Conservation (phyloP, 2,797 vertebrate genomes). For the Epinephelus awoara region DNA sequence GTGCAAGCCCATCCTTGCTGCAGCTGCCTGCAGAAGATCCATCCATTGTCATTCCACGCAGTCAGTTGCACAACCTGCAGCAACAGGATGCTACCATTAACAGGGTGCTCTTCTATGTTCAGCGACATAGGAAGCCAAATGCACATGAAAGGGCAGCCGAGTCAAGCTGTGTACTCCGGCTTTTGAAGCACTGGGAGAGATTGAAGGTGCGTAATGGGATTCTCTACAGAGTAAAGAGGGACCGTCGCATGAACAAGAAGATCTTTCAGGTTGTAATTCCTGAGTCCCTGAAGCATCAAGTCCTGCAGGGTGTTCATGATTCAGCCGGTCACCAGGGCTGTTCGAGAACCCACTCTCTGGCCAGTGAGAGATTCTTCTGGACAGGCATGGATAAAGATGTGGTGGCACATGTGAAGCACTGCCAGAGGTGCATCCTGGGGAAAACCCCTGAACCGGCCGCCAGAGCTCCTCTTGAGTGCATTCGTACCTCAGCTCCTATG, state of each 20-base stretch:
- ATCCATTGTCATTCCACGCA: neutral
- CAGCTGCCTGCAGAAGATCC: neutral
- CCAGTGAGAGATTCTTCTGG: conserved; percentile 20
- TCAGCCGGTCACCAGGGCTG: conserved; percentile 20
- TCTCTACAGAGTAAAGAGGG: neutral
- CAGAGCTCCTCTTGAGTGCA: neutral
- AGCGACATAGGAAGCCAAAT: neutral
- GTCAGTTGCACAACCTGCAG: neutral
- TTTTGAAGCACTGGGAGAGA: conserved; percentile 3
- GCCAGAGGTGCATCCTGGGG: conserved; percentile 16
- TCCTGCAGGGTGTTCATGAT: conserved; percentile 4
- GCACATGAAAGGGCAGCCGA: neutral
- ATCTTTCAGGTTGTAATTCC: neutral
- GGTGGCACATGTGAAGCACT: neutral
- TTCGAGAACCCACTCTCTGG: conserved; percentile 2
- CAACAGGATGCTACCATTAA: neutral
- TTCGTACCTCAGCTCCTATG: conserved; percentile 15
- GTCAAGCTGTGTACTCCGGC: neutral
- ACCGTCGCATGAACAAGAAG: neutral
- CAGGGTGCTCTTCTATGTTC: neutral
- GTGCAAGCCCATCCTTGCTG: neutral
- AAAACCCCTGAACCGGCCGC: conserved; percentile 7
- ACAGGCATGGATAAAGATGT: neutral
- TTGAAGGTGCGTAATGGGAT: neutral
- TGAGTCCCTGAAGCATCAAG: neutral